Conservation (phyloP, 2,888 invertebrate species). For the Tetragonula carbonaria region DNA sequence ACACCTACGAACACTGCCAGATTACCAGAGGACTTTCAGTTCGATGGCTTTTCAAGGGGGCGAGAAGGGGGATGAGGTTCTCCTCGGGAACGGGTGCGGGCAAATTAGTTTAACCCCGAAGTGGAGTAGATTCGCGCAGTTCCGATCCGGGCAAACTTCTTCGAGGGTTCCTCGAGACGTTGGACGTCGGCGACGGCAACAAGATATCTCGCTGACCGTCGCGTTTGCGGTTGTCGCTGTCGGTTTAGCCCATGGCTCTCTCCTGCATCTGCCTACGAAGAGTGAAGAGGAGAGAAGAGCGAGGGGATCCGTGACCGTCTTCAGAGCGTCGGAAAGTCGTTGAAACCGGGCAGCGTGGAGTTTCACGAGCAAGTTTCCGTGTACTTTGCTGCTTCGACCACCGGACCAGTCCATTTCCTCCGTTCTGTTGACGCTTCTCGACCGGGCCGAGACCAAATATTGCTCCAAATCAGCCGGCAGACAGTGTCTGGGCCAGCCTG, state of each 20-base stretch:
- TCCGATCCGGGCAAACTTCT: conserved; percentile 57
- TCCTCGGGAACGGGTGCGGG: conserved; percentile 22
- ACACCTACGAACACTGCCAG: conserved; percentile 34
- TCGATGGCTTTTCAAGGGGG: conserved; percentile 55
- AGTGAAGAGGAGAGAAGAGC: background rate
- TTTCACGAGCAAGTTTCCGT: conserved; percentile 38
- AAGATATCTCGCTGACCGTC: conserved; percentile 67
- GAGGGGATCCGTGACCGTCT: background rate
- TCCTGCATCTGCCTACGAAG: conserved; percentile 42
- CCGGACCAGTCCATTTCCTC: conserved; percentile 19
- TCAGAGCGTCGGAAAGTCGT: conserved; percentile 31
- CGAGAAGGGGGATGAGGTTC: background rate
- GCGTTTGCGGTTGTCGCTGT: conserved; percentile 69
- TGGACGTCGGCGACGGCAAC: conserved; percentile 47
- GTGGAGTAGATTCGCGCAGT: conserved; percentile 32
- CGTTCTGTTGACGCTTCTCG: conserved; percentile 53
- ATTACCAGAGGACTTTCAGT: conserved; percentile 46
- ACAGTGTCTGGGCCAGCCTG: background rate
- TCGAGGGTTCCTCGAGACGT: conserved; percentile 56
- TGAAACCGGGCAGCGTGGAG: conserved; percentile 4
- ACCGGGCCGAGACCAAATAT: conserved; percentile 44
- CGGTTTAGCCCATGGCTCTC: conserved; percentile 39
- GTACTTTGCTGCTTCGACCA: conserved; percentile 15
- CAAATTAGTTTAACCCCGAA: conserved; percentile 68
- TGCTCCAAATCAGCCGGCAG: conserved; percentile 2